Percentiles rank a stretch among this genome's conserved stretches.
These are phyloP conservation scores for Theocolax elegans DNA, from an alignment of 1,140 invertebrate species.

Conservation along the genomic window DNA sequence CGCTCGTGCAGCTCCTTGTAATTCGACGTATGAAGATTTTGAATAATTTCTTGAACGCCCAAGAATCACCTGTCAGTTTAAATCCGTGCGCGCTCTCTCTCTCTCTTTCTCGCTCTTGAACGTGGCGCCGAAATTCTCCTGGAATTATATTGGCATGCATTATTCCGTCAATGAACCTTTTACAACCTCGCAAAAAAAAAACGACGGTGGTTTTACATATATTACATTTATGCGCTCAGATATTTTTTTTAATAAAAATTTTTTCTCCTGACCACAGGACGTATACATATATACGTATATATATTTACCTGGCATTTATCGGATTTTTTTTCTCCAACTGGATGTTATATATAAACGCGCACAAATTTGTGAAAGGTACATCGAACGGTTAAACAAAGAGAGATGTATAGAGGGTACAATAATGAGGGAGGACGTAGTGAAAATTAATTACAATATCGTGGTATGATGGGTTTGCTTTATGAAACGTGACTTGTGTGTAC, in stretches of 20 bases:
- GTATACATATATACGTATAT: too few species aligned
- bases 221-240: too few species aligned
- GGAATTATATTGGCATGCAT: slow-evolving; percentile 14
- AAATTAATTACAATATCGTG: slow-evolving; percentile 41
- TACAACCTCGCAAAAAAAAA: background rate
- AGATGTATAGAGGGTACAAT: background rate
- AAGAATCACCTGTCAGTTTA: slow-evolving; percentile 24
- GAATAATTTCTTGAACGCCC: slow-evolving; percentile 8
- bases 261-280: too few species aligned
- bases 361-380: background rate
- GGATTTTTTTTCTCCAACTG: background rate
- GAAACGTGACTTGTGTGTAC: slow-evolving; percentile 11
- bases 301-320: slow-evolving; percentile 20
- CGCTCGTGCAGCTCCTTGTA: background rate
- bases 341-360: background rate
- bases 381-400: background rate
- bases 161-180: slow-evolving; percentile 23
- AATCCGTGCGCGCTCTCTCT: background rate
- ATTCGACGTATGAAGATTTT: slow-evolving; percentile 37
- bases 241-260: too few species aligned
- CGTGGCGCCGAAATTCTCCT: too few species aligned
- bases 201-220: background rate
- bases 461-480: slow-evolving; percentile 28
- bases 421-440: slow-evolving; percentile 3
- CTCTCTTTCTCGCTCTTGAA: background rate